Conservation (phyloP, 2,797 vertebrate genomes). For the Cygnus olor region DNA sequence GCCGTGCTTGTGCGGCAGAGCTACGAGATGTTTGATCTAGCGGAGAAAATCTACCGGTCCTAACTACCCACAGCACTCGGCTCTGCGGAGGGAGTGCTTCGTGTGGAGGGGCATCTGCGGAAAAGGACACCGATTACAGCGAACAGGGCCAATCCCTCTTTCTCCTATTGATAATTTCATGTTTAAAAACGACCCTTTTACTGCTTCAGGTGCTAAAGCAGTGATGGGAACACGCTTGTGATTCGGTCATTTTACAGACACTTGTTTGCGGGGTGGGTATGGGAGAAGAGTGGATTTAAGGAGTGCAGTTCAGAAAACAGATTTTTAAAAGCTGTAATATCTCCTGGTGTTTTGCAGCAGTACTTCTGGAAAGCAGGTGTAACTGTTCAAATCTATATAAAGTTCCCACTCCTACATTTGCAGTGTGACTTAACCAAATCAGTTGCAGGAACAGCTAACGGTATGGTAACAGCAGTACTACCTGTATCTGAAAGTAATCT, state of each 20-base stretch:
- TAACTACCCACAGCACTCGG: neutral
- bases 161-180: conserved; percentile 45
- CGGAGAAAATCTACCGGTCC: neutral
- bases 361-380: neutral
- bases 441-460: neutral
- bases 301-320: neutral
- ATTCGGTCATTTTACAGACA: neutral
- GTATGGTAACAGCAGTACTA: neutral
- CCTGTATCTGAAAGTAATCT: neutral
- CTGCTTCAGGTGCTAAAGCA: neutral
- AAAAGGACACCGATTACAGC: neutral
- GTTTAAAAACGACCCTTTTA: conserved; percentile 32
- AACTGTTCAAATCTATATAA: neutral
- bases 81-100: neutral
- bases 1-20: neutral
- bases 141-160: conserved; percentile 29
- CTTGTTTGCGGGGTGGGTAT: rapidly evolving
- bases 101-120: neutral
- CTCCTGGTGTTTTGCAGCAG: neutral
- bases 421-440: neutral
- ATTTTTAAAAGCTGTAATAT: neutral
- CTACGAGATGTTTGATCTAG: neutral
- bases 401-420: neutral
- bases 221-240: neutral
- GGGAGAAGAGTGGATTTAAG: neutral